Base-by-base conservation (phyloP, 2,888 invertebrate genomes). In the Thumatha senex region DNA sequence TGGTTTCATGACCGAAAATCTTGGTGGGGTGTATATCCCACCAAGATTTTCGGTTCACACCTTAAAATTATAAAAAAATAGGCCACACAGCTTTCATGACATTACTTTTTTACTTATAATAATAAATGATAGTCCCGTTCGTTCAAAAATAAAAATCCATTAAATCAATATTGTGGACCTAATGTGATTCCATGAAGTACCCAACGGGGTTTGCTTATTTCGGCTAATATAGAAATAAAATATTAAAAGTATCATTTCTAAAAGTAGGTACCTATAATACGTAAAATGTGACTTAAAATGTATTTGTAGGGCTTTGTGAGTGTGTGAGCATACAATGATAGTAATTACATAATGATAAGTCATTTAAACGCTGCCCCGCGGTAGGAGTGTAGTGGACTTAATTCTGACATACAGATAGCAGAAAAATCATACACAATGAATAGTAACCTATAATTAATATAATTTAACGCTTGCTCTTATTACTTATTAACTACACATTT, bases 291-390 rank as follows among this genome's bases (percentile, higher is more conserved):
- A 31, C 36, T 31, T 36, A 38, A 33, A 43, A 18, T 51, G 40
- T 41, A 10, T 45, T 33, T 46, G 30, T 51, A 31, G 46, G 51
- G 49, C 41, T 61, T 49, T 61, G 57, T 62, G 59, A 58, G 58
- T 75, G 76, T 78, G 77, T 63, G 73, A 49, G 76, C 78, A 75
- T 74, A 86, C 89, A 90, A 90, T 89, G 85, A 90, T 91, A 88
- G 87, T 90, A 90, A 91, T 91, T 90, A 89, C 86, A 80, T 90
- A 90, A 91, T 91, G 90, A 89, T 90, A 89, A 90, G 90, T 81
- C 84, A 87, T 90, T 90, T 89, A 85, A 85, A 84, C 84, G 77
- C 66, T 76, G 89, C 89, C 86, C 66, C 67, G 83, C 82, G 87
- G 88, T 82, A 75, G 81, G 82, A 82, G 84, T 78, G 80, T 76